Evolutionary conservation across 2,888 invertebrate genomes (phyloP).

Genomic region (Chouioia cunea): DNA sequence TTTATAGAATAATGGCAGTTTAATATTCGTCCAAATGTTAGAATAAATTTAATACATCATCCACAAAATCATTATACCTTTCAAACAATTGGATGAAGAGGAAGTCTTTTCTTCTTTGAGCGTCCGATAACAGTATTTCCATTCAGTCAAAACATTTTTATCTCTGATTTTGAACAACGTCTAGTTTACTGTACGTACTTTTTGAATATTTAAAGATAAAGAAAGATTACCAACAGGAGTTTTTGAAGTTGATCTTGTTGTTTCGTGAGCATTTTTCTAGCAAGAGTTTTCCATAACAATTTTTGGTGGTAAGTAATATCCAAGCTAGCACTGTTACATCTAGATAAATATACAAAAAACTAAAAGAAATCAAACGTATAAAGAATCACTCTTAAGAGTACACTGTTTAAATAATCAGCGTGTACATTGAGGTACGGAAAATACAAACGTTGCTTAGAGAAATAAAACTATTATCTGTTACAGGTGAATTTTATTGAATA

Average conservation of each 20-base stretch:
- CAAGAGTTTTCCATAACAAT: slow-evolving; percentile 70
- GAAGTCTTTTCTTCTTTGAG: slow-evolving; percentile 57
- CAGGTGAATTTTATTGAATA: slow-evolving; percentile 26
- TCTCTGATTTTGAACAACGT: slow-evolving; percentile 60
- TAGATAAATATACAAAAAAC: slow-evolving; percentile 46
- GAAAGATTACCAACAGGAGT: slow-evolving; percentile 70
- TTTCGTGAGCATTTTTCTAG: slow-evolving; percentile 71
- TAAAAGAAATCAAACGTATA: slow-evolving; percentile 26
- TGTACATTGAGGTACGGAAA: too few relatives aligned
- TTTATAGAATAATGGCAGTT: neutral
- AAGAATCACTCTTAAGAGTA: too few relatives aligned
- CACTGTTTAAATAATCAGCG: too few relatives aligned
- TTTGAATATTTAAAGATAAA: slow-evolving; percentile 14
- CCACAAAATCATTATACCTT: slow-evolving; percentile 52
- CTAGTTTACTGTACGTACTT: slow-evolving; percentile 8
- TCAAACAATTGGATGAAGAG: slow-evolving; percentile 57
- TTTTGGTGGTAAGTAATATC: slow-evolving; percentile 50
- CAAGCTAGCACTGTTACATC: slow-evolving; percentile 54
- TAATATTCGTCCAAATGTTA: neutral
- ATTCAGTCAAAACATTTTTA: slow-evolving; percentile 70
- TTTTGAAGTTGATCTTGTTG: slow-evolving; percentile 74
- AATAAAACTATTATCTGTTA: slow-evolving; percentile 9
- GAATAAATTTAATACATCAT: neutral
- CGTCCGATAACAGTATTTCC: slow-evolving; percentile 70
- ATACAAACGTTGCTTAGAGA: neutral